A percentile compares a stretch with the other conserved stretches of the same genome.
Evolutionary conservation across 2,113 vertebrate genomes (phyloP).

Genomic region (Zeus faber): DNA sequence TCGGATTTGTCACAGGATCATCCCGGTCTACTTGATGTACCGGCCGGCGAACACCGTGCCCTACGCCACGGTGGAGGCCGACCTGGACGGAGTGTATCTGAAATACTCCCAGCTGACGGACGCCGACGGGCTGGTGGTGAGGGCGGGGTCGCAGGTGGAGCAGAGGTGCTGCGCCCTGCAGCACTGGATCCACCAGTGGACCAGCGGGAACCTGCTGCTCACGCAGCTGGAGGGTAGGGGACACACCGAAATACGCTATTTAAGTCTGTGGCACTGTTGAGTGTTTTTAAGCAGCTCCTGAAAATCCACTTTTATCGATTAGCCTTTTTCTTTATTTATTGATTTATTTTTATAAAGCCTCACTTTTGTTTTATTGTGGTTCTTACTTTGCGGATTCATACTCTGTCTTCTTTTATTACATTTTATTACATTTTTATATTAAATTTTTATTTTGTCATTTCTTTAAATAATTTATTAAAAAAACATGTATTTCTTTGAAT

Average conservation of each 20-base stretch:
- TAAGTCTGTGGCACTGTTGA: too few species aligned
- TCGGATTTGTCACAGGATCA: slow-evolving; percentile 74
- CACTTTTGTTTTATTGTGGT: too few species aligned
- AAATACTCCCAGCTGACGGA: slow-evolving; percentile 75
- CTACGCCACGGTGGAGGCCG: slow-evolving; percentile 87
- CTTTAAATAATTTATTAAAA: too few species aligned
- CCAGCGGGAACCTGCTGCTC: slow-evolving; percentile 91
- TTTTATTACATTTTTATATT: too few species aligned
- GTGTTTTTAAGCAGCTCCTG: too few species aligned
- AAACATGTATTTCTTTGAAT: too few species aligned
- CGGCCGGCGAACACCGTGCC: slow-evolving; percentile 91
- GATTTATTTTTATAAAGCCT: too few species aligned
- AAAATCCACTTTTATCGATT: slow-evolving; percentile 17
- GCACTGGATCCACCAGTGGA: slow-evolving; percentile 98
- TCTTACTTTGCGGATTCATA: too few species aligned
- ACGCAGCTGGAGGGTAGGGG: slow-evolving; percentile 87
- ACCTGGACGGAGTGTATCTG: slow-evolving; percentile 78
- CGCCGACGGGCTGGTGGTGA: slow-evolving; percentile 50
- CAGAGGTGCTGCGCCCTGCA: slow-evolving; percentile 93
- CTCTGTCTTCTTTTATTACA: too few species aligned
- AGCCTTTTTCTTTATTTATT: too few species aligned
- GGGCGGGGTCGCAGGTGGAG: slow-evolving; percentile 69
- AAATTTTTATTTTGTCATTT: too few species aligned
- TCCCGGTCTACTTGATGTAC: slow-evolving; percentile 91
- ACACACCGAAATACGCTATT: too few species aligned